These are phyloP conservation scores for Plectropomus leopardus DNA, from an alignment of 2,113 vertebrate species.

Conservation along the genomic window DNA sequence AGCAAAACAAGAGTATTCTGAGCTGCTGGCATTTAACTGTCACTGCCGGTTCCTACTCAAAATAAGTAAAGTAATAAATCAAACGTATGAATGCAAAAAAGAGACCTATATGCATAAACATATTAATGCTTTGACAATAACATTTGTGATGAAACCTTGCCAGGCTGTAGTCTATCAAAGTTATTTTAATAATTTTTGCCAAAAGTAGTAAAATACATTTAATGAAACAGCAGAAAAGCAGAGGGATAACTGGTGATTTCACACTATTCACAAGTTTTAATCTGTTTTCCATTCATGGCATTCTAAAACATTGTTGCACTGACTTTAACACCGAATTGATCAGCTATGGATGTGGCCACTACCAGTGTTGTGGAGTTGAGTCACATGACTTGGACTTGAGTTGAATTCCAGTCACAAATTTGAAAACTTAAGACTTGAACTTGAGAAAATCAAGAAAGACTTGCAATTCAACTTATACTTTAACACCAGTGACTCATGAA, in stretches of 20 bases:
- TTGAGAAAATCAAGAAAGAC: no score
- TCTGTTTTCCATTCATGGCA: background rate
- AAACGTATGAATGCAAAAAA: conserved; percentile 10
- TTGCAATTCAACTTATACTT: no score
- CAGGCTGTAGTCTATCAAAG: conserved; percentile 15
- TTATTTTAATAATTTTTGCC: background rate
- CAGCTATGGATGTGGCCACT: background rate
- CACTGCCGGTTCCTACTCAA: conserved; percentile 49
- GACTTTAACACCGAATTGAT: background rate
- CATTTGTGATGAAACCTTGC: conserved; percentile 19
- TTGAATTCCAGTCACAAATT: no score
- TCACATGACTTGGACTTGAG: no score
- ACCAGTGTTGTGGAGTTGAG: no score
- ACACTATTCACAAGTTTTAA: background rate
- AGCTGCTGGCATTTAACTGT: conserved; percentile 55
- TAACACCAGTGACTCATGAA: no score
- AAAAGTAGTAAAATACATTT: background rate
- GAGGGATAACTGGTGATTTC: background rate
- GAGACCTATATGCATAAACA: background rate
- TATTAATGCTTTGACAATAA: conserved; percentile 2
- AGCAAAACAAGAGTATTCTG: conserved; percentile 47
- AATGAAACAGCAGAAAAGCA: no score
- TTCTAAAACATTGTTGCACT: background rate
- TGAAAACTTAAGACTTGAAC: no score
- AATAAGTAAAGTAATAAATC: conserved; percentile 44